Percentiles rank a stretch among this genome's conserved stretches.
phyloP scores from a whole-genome alignment of 1,140 invertebrate species.

The Carposina sasakii region DNA sequence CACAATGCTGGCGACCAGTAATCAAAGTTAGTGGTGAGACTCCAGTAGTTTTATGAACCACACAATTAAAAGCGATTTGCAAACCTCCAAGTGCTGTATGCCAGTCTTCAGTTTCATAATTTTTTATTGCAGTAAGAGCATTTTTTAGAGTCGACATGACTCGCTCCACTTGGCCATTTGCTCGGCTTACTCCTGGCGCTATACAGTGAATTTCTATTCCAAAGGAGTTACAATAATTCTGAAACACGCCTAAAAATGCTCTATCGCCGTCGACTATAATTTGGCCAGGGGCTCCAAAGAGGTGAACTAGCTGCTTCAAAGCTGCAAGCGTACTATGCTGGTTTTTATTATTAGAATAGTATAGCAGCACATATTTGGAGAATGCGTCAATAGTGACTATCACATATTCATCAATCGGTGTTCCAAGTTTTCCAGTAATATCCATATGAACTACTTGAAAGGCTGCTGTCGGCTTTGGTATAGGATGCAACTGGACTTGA shows the following conservation, averaged over 20 bases:
- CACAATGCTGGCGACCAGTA: neutral
- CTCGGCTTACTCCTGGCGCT: constrained; percentile 1
- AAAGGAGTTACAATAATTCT: neutral
- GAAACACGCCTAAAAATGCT: neutral
- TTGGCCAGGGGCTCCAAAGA: constrained; percentile 7
- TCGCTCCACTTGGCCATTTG: constrained; percentile 12
- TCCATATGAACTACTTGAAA: constrained; percentile 10
- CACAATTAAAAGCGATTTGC: constrained; percentile 3
- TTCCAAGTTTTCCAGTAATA: constrained; percentile 5
- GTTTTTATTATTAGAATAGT: constrained; percentile 1
- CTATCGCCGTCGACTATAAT: neutral
- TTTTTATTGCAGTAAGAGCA: neutral
- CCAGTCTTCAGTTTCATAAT: constrained; percentile 2
- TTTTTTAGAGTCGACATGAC: constrained; percentile 5
- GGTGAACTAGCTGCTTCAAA: neutral
- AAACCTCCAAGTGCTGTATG: neutral
- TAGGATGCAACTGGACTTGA: constrained; percentile 2
- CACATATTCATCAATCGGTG: constrained; percentile 5
- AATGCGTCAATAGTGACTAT: constrained; percentile 8
- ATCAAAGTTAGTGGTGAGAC: neutral
- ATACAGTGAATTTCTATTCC: constrained; percentile 3
- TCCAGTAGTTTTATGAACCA: neutral
- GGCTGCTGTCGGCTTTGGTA: neutral
- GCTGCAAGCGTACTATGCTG: neutral
- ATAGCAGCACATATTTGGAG: constrained; percentile 2